Base-by-base conservation (phyloP, 2,113 vertebrate species). In the Macrotis lagotis region DNA sequence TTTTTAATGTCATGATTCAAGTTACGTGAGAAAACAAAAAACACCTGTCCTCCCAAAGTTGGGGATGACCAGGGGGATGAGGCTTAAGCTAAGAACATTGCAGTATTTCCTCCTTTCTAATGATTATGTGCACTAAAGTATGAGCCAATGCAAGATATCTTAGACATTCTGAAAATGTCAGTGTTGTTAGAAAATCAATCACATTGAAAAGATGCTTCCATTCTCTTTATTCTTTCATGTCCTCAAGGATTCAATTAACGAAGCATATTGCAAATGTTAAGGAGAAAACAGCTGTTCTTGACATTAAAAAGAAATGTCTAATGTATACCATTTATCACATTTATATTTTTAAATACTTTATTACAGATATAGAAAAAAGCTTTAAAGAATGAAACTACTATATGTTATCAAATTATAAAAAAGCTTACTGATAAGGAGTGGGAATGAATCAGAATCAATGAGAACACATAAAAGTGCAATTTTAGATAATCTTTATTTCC, bases 261-360 rank as follows among this genome's bases (percentile, higher is more conserved):
- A 91, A 90, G 31, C 55, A 95, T 51, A 93, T 48, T 94, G 24
- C 90, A 88, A 44, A 48, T 96, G 5, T 26, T 91, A 83, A 88
- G 53, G 19, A 92, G 47, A 92, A 97, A 97, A 92, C 50, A 95
- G 9, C 28, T 94, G n/a, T 95, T 49, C 59, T 90, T 97, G 48
- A 91, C 94, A 91, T 91, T 51, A 48, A 6, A 48, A 3, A 47
- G 49, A 92, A 22, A 44, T 28, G 25, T 37, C 50, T 37, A 89
- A 1, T 22, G 90, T 89, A 96, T 95, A 7, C 28, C 8, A 91
- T 47, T 12, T 92, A 91, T 74, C 48, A 3, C 19, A 90, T 10
- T 91, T 83, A 44, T 19, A 92, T 49, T 91, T 89, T 92, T 88
- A 4, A 93, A 48, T 95, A 96, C 12, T 91, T 90, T 92, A 93